Evolutionary conservation across 1,140 invertebrate species (phyloP).

Genomic region (Drosophila aff.): DNA sequence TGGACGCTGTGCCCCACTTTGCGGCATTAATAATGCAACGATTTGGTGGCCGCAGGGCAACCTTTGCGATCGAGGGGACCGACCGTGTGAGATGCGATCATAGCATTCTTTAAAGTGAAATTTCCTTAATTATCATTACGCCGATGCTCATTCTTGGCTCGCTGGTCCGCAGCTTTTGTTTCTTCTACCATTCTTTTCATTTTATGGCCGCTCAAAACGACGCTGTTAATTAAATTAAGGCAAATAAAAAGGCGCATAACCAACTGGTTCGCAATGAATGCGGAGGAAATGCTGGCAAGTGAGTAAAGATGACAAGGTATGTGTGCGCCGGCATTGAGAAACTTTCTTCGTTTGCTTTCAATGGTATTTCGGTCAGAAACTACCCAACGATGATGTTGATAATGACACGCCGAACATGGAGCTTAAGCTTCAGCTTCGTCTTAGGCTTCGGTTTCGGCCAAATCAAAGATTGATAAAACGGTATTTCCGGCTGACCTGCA

Average conservation of each 20-base stretch:
- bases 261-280: slow-evolving; percentile 65
- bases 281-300: slow-evolving; percentile 51
- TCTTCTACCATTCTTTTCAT: slow-evolving; percentile 25
- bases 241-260: slow-evolving; percentile 74
- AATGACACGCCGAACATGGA: slow-evolving; percentile 31
- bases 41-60: slow-evolving; percentile 32
- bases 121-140: slow-evolving; percentile 42
- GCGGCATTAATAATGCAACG: slow-evolving; percentile 76
- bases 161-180: slow-evolving; percentile 14
- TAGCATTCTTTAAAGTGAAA: slow-evolving; percentile 83
- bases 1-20: slow-evolving; percentile 58
- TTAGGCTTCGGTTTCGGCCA: slow-evolving; percentile 9
- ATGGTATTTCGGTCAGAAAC: slow-evolving; percentile 80
- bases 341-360: slow-evolving; percentile 82
- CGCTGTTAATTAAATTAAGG: slow-evolving; percentile 79
- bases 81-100: slow-evolving; percentile 37
- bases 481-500: slow-evolving; percentile 68
- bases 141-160: slow-evolving; percentile 38
- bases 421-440: slow-evolving; percentile 4
- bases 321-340: slow-evolving; percentile 55
- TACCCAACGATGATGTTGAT: slow-evolving; percentile 41
- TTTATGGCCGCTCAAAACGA: slow-evolving; percentile 66
- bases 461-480: slow-evolving; percentile 70
- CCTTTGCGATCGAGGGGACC: slow-evolving; percentile 36
- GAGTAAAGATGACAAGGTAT: slow-evolving; percentile 43